Evolutionary conservation across 1,140 invertebrate species (phyloP), one percentile per base, ranked within the genome.

Genomic region (Arion vulgaris): DNA sequence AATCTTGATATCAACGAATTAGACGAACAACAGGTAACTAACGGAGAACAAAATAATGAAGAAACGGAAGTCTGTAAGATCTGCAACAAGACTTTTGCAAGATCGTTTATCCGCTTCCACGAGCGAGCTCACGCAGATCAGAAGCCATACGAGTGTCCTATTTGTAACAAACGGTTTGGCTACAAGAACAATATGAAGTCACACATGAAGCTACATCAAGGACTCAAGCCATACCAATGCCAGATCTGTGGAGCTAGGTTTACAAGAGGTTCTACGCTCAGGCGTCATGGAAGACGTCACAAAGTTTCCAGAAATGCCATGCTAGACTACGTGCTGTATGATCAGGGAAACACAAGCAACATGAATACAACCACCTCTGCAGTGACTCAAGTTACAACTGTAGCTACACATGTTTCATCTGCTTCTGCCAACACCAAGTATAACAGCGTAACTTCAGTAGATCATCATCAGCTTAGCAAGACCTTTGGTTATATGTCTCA

Each of bases 141-240:
- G 85, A 91, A 91, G 88, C 94, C 94, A 0, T 94, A 93, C 87
- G 92, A 93, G 9, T 95, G 94, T 84, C 90, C 94, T 86, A 91
- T 94, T 49, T 95, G 94, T 87, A 92, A 92, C 79, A 94, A 94
- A 89, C 92, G 94, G 5, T 95, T 95, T 87, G 94, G 94, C 85
- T 94, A 94, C 86, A 93, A 93, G 87, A 93, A 93, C 84, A 93
- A 93, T 74, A 90, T 94, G 83, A 92, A 92, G 81, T 93, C 93
- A 66, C 94, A 94, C 86, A 92, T 93, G 79, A 91, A 93, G 81
- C 92, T 92, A 77, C 94, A 94, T 81, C 91, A 93, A 38, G 92
- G 92, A 62, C 92, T 93, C 62, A 94, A 94, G 83, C 93, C 92
- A 51, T 94, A 93, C 86, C 92, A 93, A 72, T 95, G 94, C 87